Evolutionary conservation across 1,140 invertebrate genomes (phyloP), one percentile per base, ranked within the genome.

Genomic region (Arctopsyche grandis): DNA sequence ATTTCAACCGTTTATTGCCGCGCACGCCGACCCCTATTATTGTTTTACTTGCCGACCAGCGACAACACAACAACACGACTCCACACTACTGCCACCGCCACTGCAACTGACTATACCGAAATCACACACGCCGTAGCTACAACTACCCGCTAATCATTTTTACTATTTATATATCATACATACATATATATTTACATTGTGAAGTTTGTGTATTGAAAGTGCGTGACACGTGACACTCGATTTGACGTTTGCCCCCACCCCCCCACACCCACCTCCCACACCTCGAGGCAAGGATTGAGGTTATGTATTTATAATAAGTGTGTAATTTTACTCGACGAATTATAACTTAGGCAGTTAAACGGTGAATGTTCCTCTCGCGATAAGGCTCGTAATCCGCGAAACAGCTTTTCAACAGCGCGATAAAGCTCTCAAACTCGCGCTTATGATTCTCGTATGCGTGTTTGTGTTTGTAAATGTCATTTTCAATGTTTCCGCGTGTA

Each of bases 31-130:
- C 77, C 75, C 79, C 80, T 82, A 79, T 82, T 82, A 82, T 82
- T 82, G 80, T 82, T 82, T 82, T 79, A 82, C 80, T 82, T 79
- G 80, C 75, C 77, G 80, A 38, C 29, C 29, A 52, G 48, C 48
- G 48, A 16, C 48, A 52, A 52, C 48, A 52, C 48, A 52, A 52
- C 24, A 44, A 29, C 22, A 70, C 38, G 26, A 70, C 24, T 3
- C 26, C 69, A 10, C n/a, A 12, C 60, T 16, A 12, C 60, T 66
- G 9, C 10, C n/a, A 66, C 60, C 12, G 21, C 21, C 38, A 21
- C 63, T 3, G 22, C n/a, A 66, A 66, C 21, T n/a, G n/a, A n/a
- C n/a, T 5, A 66, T 21, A 24, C 63, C 12, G 29, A n/a, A n/a
- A 38, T 38, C 29, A 56, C 60, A 66, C 60, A 66, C 19, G 56